Evolutionary conservation across 2,113 vertebrate genomes (phyloP).

Genomic region (Acanthochromis polyacanthus): DNA sequence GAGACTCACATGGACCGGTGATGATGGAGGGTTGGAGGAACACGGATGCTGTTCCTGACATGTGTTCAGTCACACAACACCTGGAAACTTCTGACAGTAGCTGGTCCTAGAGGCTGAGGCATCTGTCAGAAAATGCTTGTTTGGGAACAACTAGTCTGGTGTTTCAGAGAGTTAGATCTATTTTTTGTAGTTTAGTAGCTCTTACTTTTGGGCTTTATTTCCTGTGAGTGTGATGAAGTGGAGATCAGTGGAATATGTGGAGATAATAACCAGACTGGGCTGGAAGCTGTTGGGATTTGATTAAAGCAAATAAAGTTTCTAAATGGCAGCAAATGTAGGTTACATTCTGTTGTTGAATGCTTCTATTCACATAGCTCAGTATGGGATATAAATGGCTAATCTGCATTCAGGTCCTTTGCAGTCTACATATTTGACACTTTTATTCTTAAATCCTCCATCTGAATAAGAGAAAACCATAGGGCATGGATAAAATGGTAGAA

Average conservation of each 20-base stretch:
- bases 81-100: not conserved
- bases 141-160: no score
- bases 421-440: not conserved
- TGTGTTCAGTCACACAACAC: not conserved
- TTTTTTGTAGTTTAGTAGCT: not conserved
- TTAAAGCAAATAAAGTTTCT: not conserved
- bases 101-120: not conserved
- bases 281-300: not conserved
- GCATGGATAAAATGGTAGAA: no score
- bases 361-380: not conserved
- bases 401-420: not conserved
- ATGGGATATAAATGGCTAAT: not conserved
- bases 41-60: constrained; percentile 3
- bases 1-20: constrained; percentile 32
- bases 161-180: not conserved
- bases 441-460: no score
- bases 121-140: not conserved
- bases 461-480: no score
- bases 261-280: not conserved
- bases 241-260: not conserved
- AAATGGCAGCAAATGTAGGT: constrained; percentile 10
- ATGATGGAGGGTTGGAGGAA: not conserved
- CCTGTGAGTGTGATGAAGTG: not conserved
- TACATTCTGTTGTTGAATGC: not conserved
- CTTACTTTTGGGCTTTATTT: not conserved